Conservation (phyloP, 2,888 invertebrate genomes). For the Empis stercorea region DNA sequence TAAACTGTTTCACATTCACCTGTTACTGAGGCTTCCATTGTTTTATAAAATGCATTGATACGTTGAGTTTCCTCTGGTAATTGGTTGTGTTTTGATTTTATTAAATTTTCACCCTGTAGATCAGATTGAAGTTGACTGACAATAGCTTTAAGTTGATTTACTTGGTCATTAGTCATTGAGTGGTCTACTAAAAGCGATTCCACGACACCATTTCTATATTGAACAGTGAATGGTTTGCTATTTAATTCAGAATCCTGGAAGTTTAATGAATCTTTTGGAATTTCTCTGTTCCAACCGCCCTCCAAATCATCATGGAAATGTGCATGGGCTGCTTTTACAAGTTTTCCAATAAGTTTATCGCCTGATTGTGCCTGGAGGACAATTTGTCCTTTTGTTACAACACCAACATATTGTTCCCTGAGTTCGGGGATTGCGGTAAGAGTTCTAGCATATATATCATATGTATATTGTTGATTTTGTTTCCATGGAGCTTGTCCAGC, state of each 20-base stretch:
- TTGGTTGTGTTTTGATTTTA: constrained; percentile 37
- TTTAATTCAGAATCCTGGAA: constrained; percentile 31
- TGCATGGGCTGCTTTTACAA: constrained; percentile 42
- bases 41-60: constrained; percentile 47
- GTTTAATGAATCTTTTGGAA: constrained; percentile 39
- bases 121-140: constrained; percentile 57
- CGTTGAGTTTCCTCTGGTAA: constrained; percentile 37
- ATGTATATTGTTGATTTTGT: constrained; percentile 42
- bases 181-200: constrained; percentile 43
- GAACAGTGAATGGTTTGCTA: constrained; percentile 46
- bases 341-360: constrained; percentile 37
- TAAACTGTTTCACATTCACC: constrained; percentile 62
- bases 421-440: constrained; percentile 44
- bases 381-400: constrained; percentile 42
- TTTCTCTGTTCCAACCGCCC: constrained; percentile 35
- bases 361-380: constrained; percentile 40
- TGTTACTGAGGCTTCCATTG: constrained; percentile 57
- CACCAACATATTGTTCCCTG: constrained; percentile 42
- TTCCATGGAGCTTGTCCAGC: constrained; percentile 30
- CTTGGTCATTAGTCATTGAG: constrained; percentile 44
- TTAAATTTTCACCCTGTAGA: constrained; percentile 42
- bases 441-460: constrained; percentile 45
- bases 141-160: constrained; percentile 57
- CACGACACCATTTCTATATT: constrained; percentile 47
- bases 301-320: constrained; percentile 41